Evolutionary conservation across 2,888 invertebrate genomes (phyloP).

Genomic region (Nymphalis urticae): DNA sequence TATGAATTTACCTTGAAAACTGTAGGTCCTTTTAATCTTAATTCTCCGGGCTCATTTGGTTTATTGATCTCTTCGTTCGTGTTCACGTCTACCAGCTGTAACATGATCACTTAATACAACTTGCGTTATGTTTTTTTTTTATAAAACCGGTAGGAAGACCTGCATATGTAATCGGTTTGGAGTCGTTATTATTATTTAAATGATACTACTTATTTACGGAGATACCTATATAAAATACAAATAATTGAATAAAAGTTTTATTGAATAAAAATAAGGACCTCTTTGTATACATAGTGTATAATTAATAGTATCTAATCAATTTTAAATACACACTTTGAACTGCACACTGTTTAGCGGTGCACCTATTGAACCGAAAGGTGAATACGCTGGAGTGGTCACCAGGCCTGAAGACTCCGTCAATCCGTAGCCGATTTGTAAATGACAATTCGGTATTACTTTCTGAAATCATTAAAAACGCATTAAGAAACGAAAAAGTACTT

Average conservation of each 20-base stretch:
- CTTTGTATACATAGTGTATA: no score
- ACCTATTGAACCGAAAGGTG: slow-evolving; percentile 18
- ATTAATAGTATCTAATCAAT: no score
- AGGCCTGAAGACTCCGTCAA: slow-evolving; percentile 24
- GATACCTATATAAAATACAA: no score
- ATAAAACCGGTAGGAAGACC: no score
- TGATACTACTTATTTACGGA: no score
- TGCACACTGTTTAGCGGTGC: slow-evolving; percentile 9
- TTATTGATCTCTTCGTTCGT: slow-evolving; percentile 55
- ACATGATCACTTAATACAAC: slow-evolving; percentile 14
- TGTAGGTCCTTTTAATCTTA: slow-evolving; percentile 58
- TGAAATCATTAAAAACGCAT: slow-evolving; percentile 4
- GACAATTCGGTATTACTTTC: slow-evolving; percentile 18
- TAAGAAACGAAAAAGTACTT: no score
- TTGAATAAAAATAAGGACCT: no score
- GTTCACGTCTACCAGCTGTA: slow-evolving; percentile 61
- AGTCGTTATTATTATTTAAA: no score
- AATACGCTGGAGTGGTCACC: slow-evolving; percentile 1
- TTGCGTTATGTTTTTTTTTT: background rate
- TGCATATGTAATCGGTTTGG: no score
- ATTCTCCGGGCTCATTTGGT: slow-evolving; percentile 62
- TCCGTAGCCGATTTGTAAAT: slow-evolving; percentile 18
- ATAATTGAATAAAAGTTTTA: no score
- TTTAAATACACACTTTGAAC: slow-evolving; percentile 17
- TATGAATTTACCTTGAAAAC: slow-evolving; percentile 23